These are phyloP conservation scores for Myotis daubentonii DNA, from an alignment of 2,797 vertebrate genomes.

Conservation along the genomic window DNA sequence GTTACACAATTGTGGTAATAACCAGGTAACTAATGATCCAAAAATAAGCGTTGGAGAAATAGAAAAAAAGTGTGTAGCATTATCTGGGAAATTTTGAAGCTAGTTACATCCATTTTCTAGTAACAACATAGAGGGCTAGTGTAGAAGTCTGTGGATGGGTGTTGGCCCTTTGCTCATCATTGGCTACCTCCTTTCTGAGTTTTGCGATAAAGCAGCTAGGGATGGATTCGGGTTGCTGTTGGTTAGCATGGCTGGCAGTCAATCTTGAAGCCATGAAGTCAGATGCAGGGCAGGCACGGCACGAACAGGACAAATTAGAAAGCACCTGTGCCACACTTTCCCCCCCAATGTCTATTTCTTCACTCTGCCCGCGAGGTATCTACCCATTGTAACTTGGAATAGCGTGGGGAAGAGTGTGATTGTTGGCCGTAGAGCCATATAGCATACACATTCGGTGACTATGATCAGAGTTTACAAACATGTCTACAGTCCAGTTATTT, in stretches of 20 bases:
- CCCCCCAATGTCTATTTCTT: background rate
- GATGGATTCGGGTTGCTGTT: background rate
- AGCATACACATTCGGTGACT: background rate
- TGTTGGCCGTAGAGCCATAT: too few relatives aligned
- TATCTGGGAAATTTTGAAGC: background rate
- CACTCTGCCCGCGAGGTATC: background rate
- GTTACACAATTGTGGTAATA: background rate
- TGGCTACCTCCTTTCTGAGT: background rate
- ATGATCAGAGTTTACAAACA: background rate
- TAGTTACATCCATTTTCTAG: background rate
- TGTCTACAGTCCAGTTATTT: background rate
- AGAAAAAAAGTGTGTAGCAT: background rate
- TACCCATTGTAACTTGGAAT: background rate
- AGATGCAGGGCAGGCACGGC: background rate
- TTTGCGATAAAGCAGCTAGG: background rate
- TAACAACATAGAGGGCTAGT: rapidly evolving
- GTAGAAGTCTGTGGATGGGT: background rate
- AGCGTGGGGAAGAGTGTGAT: background rate
- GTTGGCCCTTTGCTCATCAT: background rate
- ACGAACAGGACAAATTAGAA: background rate
- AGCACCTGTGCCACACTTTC: background rate
- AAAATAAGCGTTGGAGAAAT: background rate
- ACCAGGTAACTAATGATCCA: background rate
- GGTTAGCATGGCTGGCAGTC: background rate
- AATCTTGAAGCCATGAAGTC: background rate